Base-by-base conservation (phyloP, 2,113 vertebrate species). In the Oxyura jamaicensis region DNA sequence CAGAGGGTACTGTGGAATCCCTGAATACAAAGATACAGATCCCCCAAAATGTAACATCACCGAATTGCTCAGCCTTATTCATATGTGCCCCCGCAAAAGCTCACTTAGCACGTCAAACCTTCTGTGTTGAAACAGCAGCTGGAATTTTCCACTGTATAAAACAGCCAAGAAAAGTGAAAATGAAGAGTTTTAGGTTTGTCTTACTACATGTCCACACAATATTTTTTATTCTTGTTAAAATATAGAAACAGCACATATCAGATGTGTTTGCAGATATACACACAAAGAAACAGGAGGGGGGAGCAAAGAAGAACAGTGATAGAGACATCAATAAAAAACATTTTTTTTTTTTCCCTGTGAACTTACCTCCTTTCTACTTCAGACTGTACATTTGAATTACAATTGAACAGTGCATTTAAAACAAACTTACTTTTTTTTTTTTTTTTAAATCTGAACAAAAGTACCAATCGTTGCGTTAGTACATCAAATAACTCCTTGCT, bases 231-330 rank as follows among this genome's bases (percentile, higher is more conserved):
- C 42, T 35, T 69, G 22, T 33, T 72, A 28, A 79, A 81, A 73
- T n/a, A 19, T 1, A 63, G 16, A 83, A 44, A 0, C 35, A 86
- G 66, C 1, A 4, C 1, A 0, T 4, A 12, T 28, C 6, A 50
- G 22, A 18, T 33, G 31, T 56, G 31, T 62, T 18, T 58, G 12
- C 12, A 39, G 4, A 29, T 16, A 4, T 58, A 58, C 44, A 39
- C 15, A 39, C 5, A 7, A 13, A 60, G 22, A 86, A 62, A 59
- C 2, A 55, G 42, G 13, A 69, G 12, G 8, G 5, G 9, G 11
- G 3, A 28, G 28, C 0, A 0, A 79, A 60, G 31, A 79, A 60
- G 44, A 55, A 46, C 2, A 67, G 33, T 3, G 4, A 79, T 6
- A 59, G 4, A 59, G 8, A 11, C 23, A 42, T 25, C 23, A n/a